Evolutionary conservation across 2,113 vertebrate species (phyloP), one percentile per base, ranked within the genome.

Genomic region (Labrus mixtus): DNA sequence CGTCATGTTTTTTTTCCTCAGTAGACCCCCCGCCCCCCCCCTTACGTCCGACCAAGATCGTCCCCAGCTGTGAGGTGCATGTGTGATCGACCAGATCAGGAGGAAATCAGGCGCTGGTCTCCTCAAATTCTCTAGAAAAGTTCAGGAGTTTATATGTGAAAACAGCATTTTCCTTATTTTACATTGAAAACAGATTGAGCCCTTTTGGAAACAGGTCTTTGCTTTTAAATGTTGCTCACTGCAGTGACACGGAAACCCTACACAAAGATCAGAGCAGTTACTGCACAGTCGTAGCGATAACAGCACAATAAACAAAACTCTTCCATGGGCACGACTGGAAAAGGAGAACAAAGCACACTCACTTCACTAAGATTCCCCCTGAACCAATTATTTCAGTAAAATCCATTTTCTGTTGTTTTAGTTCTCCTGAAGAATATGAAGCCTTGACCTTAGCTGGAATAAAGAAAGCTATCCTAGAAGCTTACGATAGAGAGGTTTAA

Each of bases 361-460:
- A 10, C 50, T 51, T 58, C 36, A 50, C 17, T 54, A 48, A 73
- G 43, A 10, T 46, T 55, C 43, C 37, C 51, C 58, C 62, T 63
- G 58, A 67, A 39, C 41, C 41, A 73, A 56, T 76, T 76, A 69
- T 7, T 68, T 65, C 11, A 48, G 23, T 62, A 2, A 76, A 65
- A 68, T 70, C 33, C 25, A 37, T 37, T 67, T 64, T 54, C 25
- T 17, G 8, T 69, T 0, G 29, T 48, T 66, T 54, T 10, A n/a
- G n/a, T 53, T 63, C 48, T 13, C 11, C 10, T 70, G 33, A 4
- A 8, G 39, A n/a, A 54, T 65, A 53, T 55, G 37, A 39, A 41
- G 46, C 53, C 25, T 61, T 61, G 43, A n/a, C n/a, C n/a, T n/a
- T n/a, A 53, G 66, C 39, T 23, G 39, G 50, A n/a, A 23, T 39